Conservation (phyloP, 2,888 invertebrate species). For the Panopea generosa region DNA sequence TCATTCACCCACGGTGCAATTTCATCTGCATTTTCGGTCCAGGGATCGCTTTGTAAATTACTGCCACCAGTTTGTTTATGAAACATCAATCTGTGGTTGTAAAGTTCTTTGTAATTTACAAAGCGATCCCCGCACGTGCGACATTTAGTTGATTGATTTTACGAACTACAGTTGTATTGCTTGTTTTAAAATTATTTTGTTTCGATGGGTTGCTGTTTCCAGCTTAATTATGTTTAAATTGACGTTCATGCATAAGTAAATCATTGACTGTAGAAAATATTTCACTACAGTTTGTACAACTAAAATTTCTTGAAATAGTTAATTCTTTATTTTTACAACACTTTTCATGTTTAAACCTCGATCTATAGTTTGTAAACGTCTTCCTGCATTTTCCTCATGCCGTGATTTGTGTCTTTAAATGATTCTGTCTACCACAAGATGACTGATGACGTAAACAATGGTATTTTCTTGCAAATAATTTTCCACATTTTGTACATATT, state of each 20-base stretch:
- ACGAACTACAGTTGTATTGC: neutral
- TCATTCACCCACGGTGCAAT: neutral
- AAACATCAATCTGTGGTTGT: neutral
- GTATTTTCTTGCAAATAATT: too few relatives aligned
- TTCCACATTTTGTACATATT: too few relatives aligned
- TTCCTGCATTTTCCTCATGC: neutral
- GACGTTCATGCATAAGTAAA: neutral
- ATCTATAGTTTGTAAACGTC: neutral
- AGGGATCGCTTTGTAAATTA: slow-evolving; percentile 12
- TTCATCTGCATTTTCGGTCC: neutral
- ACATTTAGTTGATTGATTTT: slow-evolving; percentile 1
- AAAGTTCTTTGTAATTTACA: neutral
- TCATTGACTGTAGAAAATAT: neutral
- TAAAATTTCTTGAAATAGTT: neutral
- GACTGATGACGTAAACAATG: too few relatives aligned
- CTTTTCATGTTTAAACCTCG: neutral
- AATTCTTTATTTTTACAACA: neutral
- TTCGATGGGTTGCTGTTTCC: too few relatives aligned
- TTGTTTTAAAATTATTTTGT: too few relatives aligned
- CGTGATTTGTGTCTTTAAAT: neutral
- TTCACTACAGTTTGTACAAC: neutral
- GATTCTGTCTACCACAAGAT: too few relatives aligned
- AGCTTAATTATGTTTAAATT: slow-evolving; percentile 3
- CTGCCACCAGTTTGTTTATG: neutral
- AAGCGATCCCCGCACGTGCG: neutral